Percentiles rank a stretch among this genome's conserved stretches.
Conservation (phyloP, 2,797 vertebrate genomes). For the Emydoidea blandingii region DNA sequence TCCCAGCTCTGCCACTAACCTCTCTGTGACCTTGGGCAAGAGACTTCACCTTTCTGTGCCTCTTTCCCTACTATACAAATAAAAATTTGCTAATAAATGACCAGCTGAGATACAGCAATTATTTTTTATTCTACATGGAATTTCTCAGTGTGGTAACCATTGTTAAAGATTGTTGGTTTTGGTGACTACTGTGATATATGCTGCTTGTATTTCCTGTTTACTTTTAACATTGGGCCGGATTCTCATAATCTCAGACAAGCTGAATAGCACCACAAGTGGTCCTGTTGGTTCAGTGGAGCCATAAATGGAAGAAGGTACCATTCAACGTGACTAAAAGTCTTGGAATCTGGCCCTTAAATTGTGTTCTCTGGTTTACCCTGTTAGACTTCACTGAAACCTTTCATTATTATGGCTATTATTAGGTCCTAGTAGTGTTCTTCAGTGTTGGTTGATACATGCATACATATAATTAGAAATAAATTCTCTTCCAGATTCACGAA, state of each 20-base stretch:
- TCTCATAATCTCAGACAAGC: slow-evolving; percentile 1
- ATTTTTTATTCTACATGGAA: not conserved
- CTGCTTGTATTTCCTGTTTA: slow-evolving; percentile 51
- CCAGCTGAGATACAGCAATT: not conserved
- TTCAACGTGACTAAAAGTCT: not conserved
- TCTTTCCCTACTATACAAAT: not conserved
- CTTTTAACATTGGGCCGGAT: not conserved
- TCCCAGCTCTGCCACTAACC: not conserved
- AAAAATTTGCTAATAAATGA: not conserved
- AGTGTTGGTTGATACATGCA: slow-evolving; percentile 28
- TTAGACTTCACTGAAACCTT: slow-evolving; percentile 25
- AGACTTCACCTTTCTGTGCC: fast-evolving
- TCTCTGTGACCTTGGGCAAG: not conserved
- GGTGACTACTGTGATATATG: slow-evolving; percentile 5
- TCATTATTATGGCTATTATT: not conserved
- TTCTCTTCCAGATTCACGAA: slow-evolving; percentile 34
- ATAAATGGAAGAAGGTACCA: slow-evolving; percentile 4
- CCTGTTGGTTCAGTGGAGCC: not conserved
- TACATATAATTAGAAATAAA: slow-evolving; percentile 43
- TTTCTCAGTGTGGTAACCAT: not conserved
- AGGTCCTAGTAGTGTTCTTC: not conserved
- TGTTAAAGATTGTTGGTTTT: not conserved
- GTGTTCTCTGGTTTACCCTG: not conserved
- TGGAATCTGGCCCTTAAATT: slow-evolving; percentile 30
- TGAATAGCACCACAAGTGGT: slow-evolving; percentile 37